These are phyloP conservation scores for Ophioderma brevispina DNA, from an alignment of 35 echinoderm and acorn worm species.

Conservation along the genomic window DNA sequence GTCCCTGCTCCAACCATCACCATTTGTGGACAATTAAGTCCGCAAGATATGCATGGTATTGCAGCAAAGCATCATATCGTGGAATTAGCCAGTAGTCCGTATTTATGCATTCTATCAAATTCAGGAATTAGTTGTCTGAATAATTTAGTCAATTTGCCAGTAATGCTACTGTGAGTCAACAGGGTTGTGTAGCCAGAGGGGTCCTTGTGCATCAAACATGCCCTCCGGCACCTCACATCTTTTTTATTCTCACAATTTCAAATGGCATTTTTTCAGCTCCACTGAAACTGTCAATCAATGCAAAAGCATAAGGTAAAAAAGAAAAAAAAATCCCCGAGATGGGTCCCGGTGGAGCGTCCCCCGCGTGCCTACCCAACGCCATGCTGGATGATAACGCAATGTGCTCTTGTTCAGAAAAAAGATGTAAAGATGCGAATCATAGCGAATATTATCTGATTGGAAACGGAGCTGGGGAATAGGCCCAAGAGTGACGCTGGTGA, in stretches of 20 bases:
- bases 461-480: neutral
- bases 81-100: neutral
- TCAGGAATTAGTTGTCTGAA: neutral
- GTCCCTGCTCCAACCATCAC: too few relatives aligned
- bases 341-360: neutral
- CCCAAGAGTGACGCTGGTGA: neutral
- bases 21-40: too few relatives aligned
- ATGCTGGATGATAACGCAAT: neutral
- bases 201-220: neutral
- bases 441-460: neutral
- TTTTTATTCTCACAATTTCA: neutral
- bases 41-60: neutral
- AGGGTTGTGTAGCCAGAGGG: neutral
- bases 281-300: neutral
- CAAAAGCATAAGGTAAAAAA: neutral
- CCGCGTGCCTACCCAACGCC: constrained; percentile 1
- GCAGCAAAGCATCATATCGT: neutral
- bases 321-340: neutral
- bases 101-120: neutral
- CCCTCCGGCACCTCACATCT: neutral
- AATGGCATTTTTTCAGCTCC: neutral
- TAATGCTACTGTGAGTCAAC: neutral
- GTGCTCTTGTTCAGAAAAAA: neutral
- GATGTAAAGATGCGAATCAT: constrained; percentile 9
- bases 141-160: constrained; percentile 14